These are phyloP conservation scores for Proteles cristata DNA, from an alignment of 2,113 vertebrate species.

Conservation along the genomic window DNA sequence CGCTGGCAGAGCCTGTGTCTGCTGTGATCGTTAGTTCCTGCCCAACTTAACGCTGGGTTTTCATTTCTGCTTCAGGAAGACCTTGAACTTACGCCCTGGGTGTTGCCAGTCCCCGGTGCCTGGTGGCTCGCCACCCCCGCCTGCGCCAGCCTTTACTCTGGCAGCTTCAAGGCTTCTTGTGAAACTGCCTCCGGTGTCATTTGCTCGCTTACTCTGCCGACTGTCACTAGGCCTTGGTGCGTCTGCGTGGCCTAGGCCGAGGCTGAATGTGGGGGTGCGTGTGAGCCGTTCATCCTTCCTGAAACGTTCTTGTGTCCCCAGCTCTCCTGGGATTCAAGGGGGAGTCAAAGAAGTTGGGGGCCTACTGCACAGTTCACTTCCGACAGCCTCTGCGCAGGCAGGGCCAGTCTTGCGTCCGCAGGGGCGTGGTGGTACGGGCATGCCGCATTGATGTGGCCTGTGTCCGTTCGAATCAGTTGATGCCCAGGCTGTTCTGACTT, in stretches of 20 bases:
- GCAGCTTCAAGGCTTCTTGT: slow-evolving; percentile 82
- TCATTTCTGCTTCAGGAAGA: slow-evolving; percentile 85
- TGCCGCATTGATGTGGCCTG: neutral
- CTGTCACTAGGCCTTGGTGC: slow-evolving; percentile 63
- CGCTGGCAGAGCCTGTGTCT: slow-evolving; percentile 67
- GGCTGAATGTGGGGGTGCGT: slow-evolving; percentile 49
- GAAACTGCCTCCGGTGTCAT: slow-evolving; percentile 84
- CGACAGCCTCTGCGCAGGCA: neutral
- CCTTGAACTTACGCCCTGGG: slow-evolving; percentile 84
- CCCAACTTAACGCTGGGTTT: slow-evolving; percentile 83
- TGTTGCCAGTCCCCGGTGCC: slow-evolving; percentile 81
- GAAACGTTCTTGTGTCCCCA: neutral
- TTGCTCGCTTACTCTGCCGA: slow-evolving; percentile 80
- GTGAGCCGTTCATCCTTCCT: slow-evolving; percentile 55
- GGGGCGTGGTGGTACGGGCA: neutral
- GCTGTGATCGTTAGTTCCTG: slow-evolving; percentile 71
- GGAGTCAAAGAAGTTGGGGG: slow-evolving; percentile 8
- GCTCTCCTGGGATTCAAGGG: neutral
- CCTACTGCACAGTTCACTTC: slow-evolving; percentile 35
- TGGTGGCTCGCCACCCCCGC: slow-evolving; percentile 83
- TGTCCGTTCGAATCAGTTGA: neutral
- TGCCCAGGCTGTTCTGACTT: neutral
- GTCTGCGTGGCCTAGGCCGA: slow-evolving; percentile 54
- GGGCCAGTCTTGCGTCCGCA: neutral
- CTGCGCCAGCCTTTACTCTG: slow-evolving; percentile 83